Evolutionary conservation across 2,113 vertebrate genomes (phyloP), one percentile per base, ranked within the genome.

Genomic region (Halichoeres trimaculatus): DNA sequence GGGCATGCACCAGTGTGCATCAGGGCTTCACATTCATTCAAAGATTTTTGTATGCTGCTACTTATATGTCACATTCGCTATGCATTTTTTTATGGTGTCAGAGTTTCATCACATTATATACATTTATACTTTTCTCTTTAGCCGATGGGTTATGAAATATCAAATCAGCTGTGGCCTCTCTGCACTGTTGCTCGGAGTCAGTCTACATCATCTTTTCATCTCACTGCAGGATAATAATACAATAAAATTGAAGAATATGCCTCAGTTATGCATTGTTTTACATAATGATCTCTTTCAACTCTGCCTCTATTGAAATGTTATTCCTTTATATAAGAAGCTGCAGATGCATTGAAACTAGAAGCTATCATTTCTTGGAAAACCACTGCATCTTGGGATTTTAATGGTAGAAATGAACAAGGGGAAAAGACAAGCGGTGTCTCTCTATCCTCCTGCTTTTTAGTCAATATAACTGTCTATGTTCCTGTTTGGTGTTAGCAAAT

Each of bases 201-300:
- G 54, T 43, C 30, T 60, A 47, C 57, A 20, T 34, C 41, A 51
- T 65, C 4, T 69, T 78, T 10, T 68, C 24, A 71, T 66, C 14
- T 55, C 38, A 64, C 26, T 60, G 24, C 35, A 65, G 65, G 43
- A 54, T 60, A 45, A 20, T 54, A 41, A 51, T 72, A 19, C 11
- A 55, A 76, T 57, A 80, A 72, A 30, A 67, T 14, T 22, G 19
- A 72, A 14, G 52, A 59, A 67, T 56, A 23, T 22, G 35, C 36
- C 12, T 79, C 40, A 52, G 17, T 26, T 35, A 40, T 26, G 24
- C 16, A 17, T 7, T 11, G 2, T 24, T 50, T 64, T 22, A 54
- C n/a, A 60, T 24, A 40, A 8, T 30, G 8, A 53, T 38, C 17
- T 30, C 12, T 5, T 23, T 53, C 47, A 38, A 11, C 12, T 54